These are phyloP conservation scores for Ailurus styani DNA, from an alignment of 2,113 vertebrate genomes.

Conservation along the genomic window DNA sequence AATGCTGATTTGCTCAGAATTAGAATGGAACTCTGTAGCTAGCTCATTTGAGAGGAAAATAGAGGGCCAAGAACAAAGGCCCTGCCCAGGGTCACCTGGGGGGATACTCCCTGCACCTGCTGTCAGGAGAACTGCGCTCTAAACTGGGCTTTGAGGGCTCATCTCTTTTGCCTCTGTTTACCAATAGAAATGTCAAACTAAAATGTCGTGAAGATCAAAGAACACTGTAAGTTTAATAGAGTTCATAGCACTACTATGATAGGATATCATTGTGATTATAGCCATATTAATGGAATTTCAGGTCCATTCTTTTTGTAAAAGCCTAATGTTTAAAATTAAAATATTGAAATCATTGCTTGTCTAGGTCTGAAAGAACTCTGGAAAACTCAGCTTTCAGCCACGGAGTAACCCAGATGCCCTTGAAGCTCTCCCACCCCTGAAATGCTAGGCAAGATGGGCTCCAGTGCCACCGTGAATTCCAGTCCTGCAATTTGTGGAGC, in stretches of 20 bases:
- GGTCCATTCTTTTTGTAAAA: background rate
- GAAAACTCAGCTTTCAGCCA: background rate
- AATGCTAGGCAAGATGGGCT: background rate
- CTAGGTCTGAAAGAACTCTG: background rate
- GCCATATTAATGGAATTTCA: background rate
- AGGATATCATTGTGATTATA: background rate
- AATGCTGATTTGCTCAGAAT: background rate
- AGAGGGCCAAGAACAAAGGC: background rate
- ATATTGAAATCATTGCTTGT: background rate
- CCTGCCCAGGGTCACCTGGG: background rate
- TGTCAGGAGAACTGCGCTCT: background rate
- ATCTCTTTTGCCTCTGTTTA: background rate
- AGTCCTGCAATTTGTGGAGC: background rate
- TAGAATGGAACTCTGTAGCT: background rate
- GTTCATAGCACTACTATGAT: background rate
- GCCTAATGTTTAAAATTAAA: background rate
- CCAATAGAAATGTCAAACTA: background rate
- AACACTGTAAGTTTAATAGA: background rate
- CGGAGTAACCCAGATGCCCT: background rate
- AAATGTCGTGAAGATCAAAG: background rate
- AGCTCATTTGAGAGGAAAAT: background rate
- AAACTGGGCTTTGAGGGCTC: background rate
- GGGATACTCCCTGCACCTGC: background rate
- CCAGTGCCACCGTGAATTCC: accelerated
- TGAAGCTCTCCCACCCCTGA: background rate